Percentiles rank a stretch among this genome's conserved stretches.
Evolutionary conservation across 2,888 invertebrate species (phyloP).

Genomic region (Sinotaia quadrata): DNA sequence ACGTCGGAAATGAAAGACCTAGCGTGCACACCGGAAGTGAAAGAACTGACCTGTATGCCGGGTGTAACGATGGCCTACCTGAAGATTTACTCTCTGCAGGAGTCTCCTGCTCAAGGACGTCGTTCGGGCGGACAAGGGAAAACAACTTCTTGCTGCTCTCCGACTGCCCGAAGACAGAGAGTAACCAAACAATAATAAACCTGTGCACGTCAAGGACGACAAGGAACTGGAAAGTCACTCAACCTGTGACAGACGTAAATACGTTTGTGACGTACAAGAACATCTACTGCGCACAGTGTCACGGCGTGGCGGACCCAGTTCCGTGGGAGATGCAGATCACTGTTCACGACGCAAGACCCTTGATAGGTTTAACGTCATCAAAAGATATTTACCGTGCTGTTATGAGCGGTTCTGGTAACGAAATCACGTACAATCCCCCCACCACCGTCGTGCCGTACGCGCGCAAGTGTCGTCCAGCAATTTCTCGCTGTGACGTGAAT

Average conservation of each 20-base stretch:
- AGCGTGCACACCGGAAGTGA: no score
- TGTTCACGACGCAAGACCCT: not conserved
- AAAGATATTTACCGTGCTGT: not conserved
- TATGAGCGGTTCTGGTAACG: not conserved
- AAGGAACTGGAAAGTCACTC: constrained; percentile 14
- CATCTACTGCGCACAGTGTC: constrained; percentile 28
- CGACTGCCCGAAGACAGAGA: not conserved
- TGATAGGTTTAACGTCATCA: not conserved
- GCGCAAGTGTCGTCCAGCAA: not conserved
- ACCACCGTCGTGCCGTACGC: not conserved
- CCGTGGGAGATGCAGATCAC: constrained; percentile 1
- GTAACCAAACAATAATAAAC: not conserved
- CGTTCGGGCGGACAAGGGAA: not conserved
- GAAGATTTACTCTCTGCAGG: not conserved
- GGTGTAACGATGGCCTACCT: no score
- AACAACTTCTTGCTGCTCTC: constrained; percentile 4
- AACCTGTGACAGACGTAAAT: constrained; percentile 18
- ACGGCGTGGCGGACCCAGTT: constrained; percentile 5
- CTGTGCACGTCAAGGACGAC: not conserved
- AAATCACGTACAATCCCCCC: not conserved
- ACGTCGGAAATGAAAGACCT: not conserved
- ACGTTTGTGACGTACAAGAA: constrained; percentile 23
- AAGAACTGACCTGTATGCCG: no score
- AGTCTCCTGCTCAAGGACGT: constrained; percentile 1
- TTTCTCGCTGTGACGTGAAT: not conserved